Base-by-base conservation (phyloP, 2,888 invertebrate genomes). In the Eupithecia inturbata region DNA sequence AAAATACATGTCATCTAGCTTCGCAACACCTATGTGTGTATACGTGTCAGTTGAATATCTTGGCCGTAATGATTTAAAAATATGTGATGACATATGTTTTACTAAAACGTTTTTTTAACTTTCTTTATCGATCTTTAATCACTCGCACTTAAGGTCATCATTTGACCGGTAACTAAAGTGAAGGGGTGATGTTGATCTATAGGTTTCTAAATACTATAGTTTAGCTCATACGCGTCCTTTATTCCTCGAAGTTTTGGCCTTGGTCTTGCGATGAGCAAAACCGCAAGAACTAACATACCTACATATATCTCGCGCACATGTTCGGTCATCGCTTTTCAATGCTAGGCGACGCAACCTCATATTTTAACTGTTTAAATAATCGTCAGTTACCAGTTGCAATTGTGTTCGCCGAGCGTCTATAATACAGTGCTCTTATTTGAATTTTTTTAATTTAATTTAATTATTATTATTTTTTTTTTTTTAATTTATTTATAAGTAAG, bases 311-410 rank as follows among this genome's bases (percentile, higher is more conserved):
- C 53, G 28, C 33, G 22, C 22, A 53, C 49, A 67, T 53, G 62
- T 67, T 45, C 45, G 53, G 45, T 67, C 66, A 39, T 64, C 66
- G 41, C 39, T 67, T 22, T 69, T 72, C 64, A 70, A 72, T 72
- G 36, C 31, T 67, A 68, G 33, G 41, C 66, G 45, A 71, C 72
- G 68, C 69, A 69, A 72, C 75, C 36, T 73, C 70, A 74, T 72
- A 77, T 71, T 72, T 75, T 71, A 70, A 77, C 77, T 67, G 72
- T 77, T 66, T 63, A 72, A 66, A 74, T 75, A 75, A 77, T 75
- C 45, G 57, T 67, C 49, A 63, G 72, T 71, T 77, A 70, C 63
- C 64, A 72, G 72, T 68, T 49, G 72, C 72, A 67, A 60, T 68
- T 71, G 63, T 73, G 73, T 70, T 70, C 31, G 70, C 57, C 19